Evolutionary conservation across 2,888 invertebrate genomes (phyloP).

Genomic region (Sussaba pulchella): DNA sequence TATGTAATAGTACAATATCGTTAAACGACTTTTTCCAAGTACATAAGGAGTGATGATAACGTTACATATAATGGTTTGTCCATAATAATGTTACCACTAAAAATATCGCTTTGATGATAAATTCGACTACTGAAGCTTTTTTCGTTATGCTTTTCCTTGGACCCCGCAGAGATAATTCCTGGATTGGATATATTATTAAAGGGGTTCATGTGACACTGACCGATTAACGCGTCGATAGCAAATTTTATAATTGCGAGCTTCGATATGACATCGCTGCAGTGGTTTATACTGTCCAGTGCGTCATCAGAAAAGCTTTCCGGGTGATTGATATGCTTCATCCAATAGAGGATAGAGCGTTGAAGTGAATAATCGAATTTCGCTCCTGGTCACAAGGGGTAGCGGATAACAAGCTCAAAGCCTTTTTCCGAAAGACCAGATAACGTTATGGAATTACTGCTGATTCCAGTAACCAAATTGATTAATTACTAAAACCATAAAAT

Average conservation of each 20-base stretch:
- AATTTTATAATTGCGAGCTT: neutral
- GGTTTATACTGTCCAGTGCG: neutral
- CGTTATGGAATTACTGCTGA: conserved; percentile 1
- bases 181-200: neutral
- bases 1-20: no score
- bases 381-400: neutral
- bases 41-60: no score
- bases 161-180: neutral
- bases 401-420: neutral
- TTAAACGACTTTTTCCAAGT: no score
- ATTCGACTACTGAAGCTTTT: neutral
- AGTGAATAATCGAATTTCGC: conserved; percentile 26
- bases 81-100: neutral
- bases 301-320: neutral
- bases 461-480: neutral
- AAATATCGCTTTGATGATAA: neutral
- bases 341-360: neutral
- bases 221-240: neutral
- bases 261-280: neutral
- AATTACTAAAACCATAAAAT: neutral
- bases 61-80: neutral
- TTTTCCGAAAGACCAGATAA: conserved; percentile 16
- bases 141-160: no score
- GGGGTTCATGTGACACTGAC: no score
- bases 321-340: neutral